These are phyloP conservation scores for Erebia ligea DNA, from an alignment of 2,888 invertebrate genomes.

Conservation along the genomic window DNA sequence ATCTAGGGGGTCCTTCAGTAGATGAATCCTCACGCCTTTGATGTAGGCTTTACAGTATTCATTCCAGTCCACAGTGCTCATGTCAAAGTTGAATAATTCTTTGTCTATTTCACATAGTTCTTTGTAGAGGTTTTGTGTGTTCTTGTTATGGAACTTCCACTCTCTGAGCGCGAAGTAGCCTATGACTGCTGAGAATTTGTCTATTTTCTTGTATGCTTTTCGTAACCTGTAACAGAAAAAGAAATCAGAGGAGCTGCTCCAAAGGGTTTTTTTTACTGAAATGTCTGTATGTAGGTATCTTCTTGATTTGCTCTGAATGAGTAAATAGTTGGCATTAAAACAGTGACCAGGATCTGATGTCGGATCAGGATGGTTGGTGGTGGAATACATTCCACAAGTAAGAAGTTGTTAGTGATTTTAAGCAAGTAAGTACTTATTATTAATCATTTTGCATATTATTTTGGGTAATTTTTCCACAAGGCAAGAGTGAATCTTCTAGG, in stretches of 20 bases:
- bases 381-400: no score
- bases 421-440: no score
- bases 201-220: constrained; percentile 88
- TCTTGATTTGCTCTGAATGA: no score
- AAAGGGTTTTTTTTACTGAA: no score
- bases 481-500: no score
- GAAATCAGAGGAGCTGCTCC: not conserved
- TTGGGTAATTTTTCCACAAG: no score
- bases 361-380: no score
- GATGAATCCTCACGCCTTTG: constrained; percentile 87
- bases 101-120: constrained; percentile 83
- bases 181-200: constrained; percentile 87
- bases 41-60: constrained; percentile 87
- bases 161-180: constrained; percentile 88
- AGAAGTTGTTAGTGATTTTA: no score
- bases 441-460: no score
- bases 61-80: constrained; percentile 86
- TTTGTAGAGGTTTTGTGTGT: constrained; percentile 78
- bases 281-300: no score
- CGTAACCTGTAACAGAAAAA: constrained; percentile 82
- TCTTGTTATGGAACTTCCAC: constrained; percentile 87
- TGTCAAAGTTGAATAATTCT: constrained; percentile 86
- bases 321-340: no score
- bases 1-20: constrained; percentile 89
- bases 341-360: no score